A percentile compares a stretch with the other conserved stretches of the same genome.
These are phyloP conservation scores for Beaufortia kweichowensis DNA, from an alignment of 2,113 vertebrate species.

Conservation along the genomic window DNA sequence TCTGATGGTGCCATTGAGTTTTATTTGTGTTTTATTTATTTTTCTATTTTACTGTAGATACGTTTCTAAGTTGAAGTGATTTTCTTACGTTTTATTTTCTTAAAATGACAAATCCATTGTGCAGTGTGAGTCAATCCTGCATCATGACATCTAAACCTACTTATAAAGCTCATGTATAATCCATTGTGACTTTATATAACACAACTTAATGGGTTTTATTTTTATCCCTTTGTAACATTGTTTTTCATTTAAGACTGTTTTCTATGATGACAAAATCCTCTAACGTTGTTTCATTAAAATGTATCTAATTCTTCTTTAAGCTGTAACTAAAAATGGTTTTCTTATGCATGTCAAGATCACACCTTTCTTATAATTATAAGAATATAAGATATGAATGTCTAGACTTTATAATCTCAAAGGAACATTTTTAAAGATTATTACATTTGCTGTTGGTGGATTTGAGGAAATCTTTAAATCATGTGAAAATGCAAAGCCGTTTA, in stretches of 20 bases:
- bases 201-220: neutral
- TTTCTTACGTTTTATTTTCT: slow-evolving; percentile 49
- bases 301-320: neutral
- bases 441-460: neutral
- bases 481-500: neutral
- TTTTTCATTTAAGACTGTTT: slow-evolving; percentile 17
- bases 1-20: neutral
- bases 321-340: neutral
- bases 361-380: slow-evolving; percentile 5
- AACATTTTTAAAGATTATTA: neutral
- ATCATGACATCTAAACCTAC: slow-evolving; percentile 31
- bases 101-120: slow-evolving; percentile 38
- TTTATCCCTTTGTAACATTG: slow-evolving; percentile 28
- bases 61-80: slow-evolving; percentile 41
- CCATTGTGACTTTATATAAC: slow-evolving; percentile 23
- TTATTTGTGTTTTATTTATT: slow-evolving; percentile 20
- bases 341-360: neutral
- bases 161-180: slow-evolving; percentile 22
- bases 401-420: neutral
- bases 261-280: slow-evolving; percentile 9
- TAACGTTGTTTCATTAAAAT: slow-evolving; percentile 38
- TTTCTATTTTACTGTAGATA: slow-evolving; percentile 44
- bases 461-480: slow-evolving; percentile 13
- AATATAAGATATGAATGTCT: neutral
- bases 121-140: neutral